Evolutionary conservation across 2,113 vertebrate species (phyloP), one percentile per base, ranked within the genome.

Genomic region (Uria lomvia): DNA sequence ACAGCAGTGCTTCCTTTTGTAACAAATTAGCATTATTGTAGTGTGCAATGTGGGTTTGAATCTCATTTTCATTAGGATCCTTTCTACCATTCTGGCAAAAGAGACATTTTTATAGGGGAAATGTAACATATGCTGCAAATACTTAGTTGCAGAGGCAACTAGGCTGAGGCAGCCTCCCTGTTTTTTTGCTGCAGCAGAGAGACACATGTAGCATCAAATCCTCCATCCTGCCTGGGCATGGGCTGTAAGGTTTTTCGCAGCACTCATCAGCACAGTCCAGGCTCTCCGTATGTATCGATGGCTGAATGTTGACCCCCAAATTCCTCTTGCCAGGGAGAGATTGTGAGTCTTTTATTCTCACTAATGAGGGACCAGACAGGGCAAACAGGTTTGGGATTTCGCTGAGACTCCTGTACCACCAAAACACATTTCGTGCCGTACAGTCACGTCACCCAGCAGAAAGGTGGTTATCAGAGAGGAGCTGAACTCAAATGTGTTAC

Each of bases 221-320:
- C 53, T 63, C 36, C 21, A 21, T 24, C 50, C 49, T 89, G 43
- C 42, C 45, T 42, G 45, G 47, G 55, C 49, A 67, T 8, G 38
- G 59, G 27, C 2, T 5, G 38, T 11, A 63, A 49, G 14, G 79
- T 24, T 52, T 89, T 45, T 66, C 66, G 40, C 49, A 66, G 77
- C 55, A 5, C 12, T 80, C 79, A 29, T 36, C 78, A 88, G 71
- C 22, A 63, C 76, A 52, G 24, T 42, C 18, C 65, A 78, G 34
- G 49, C 60, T 89, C 63, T 63, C 34, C 0, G 0, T 22, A 2
- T 30, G 20, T 23, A 18, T 4, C 4, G 7, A 42, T 60, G 67
- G 45, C 47, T 86, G 47, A 53, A 59, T 77, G 43, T 20, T 92
- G 79, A 94, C 72, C 83, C 74, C 34, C 45, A 78, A 27, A 84